Percentiles rank a stretch among this genome's conserved stretches.
Conservation (phyloP, 2,113 vertebrate species). For the Nothoprocta perdicaria region DNA sequence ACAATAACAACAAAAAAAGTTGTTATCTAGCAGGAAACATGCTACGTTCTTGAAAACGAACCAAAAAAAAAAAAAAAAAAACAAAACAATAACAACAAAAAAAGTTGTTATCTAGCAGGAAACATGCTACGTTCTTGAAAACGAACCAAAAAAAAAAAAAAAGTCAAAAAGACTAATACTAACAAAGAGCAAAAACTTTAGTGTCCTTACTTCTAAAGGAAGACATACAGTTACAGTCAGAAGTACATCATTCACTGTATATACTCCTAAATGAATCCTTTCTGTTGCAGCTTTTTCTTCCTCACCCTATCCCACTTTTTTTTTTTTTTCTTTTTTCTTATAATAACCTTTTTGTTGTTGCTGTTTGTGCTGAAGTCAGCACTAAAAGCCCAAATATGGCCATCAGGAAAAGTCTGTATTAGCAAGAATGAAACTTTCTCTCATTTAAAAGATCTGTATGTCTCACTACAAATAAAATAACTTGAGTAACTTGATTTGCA, state of each 20-base stretch:
- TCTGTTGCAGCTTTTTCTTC: not conserved
- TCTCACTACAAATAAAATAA: not conserved
- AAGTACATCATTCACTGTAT: not conserved
- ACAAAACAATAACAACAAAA: not conserved
- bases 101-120: not conserved
- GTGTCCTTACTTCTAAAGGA: not conserved
- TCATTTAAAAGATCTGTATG: not conserved
- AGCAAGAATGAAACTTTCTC: not conserved
- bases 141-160: not conserved
- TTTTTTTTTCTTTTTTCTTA: not conserved
- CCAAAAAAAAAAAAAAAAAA: not conserved
- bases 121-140: not conserved
- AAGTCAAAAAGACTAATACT: no score
- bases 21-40: not conserved
- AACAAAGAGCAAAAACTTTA: not conserved
- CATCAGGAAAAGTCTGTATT: not conserved
- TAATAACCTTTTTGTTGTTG: not conserved
- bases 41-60: not conserved
- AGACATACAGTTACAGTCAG: fast-evolving
- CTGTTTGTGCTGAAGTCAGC: not conserved
- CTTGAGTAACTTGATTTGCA: not conserved
- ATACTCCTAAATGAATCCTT: not conserved
- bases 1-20: not conserved
- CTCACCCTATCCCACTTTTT: no score
- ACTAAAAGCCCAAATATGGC: not conserved